phyloP scores from a whole-genome alignment of 2,888 invertebrate species.

The Diaprepes abbreviatus region DNA sequence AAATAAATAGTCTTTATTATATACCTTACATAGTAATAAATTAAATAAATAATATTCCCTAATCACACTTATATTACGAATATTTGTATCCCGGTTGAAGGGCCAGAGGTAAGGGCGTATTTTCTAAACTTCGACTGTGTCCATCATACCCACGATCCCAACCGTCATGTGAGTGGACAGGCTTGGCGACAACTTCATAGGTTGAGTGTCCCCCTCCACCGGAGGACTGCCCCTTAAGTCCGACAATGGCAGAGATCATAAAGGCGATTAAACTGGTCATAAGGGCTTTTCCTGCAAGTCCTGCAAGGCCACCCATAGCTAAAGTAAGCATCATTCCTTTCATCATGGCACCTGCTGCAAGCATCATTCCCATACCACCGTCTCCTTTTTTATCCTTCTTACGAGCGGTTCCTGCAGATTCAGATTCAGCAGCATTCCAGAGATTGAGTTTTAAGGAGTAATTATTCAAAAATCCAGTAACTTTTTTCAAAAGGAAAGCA shows the following conservation, averaged over 20 bases:
- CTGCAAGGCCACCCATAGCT: conserved; percentile 78
- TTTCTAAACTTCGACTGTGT: background rate
- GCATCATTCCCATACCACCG: conserved; percentile 65
- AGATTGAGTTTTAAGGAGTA: conserved; percentile 79
- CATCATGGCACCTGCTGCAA: conserved; percentile 70
- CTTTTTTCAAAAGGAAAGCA: conserved; percentile 76
- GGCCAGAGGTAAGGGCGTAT: conserved; percentile 39
- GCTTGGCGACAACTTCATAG: conserved; percentile 82
- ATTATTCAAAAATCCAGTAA: conserved; percentile 77
- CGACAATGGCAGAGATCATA: conserved; percentile 79
- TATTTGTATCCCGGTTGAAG: conserved; percentile 41
- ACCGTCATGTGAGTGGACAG: conserved; percentile 45
- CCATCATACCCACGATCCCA: conserved; percentile 40
- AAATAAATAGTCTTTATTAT: no score
- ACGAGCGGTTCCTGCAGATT: conserved; percentile 64
- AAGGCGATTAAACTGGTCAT: conserved; percentile 84
- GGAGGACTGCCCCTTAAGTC: conserved; percentile 58
- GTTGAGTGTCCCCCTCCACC: conserved; percentile 76
- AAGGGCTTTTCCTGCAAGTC: conserved; percentile 83
- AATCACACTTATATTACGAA: no score
- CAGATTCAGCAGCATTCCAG: conserved; percentile 64
- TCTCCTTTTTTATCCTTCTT: conserved; percentile 64
- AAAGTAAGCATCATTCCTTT: conserved; percentile 79
- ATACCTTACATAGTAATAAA: no score
- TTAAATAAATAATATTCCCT: no score